phyloP scores from a whole-genome alignment of 2,113 vertebrate genomes.

The Phrynosoma platyrhinos region DNA sequence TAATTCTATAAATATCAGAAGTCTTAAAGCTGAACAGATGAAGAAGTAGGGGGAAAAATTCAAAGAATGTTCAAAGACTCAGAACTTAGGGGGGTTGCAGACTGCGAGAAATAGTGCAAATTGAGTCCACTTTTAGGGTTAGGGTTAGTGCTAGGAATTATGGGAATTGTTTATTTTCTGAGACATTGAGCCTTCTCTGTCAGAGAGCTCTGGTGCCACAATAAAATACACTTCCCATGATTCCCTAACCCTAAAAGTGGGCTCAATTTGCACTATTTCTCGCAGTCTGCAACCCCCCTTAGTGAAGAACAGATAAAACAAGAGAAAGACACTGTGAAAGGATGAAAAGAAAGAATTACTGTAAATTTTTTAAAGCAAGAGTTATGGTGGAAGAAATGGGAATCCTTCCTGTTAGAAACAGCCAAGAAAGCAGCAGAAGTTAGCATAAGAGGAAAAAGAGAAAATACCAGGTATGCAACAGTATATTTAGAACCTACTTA shows the following conservation, averaged over 20 bases:
- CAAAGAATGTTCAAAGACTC: no score
- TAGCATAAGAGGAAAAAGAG: neutral
- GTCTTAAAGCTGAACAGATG: neutral
- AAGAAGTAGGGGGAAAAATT: neutral
- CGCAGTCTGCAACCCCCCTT: no score
- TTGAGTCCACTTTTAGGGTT: no score
- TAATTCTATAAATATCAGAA: neutral
- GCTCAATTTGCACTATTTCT: no score
- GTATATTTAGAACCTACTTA: neutral
- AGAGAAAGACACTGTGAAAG: neutral
- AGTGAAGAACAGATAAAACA: neutral
- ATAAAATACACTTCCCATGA: no score
- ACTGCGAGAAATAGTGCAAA: no score
- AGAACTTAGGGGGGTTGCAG: no score
- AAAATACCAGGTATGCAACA: rapidly evolving
- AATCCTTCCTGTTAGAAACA: neutral
- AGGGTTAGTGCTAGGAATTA: no score
- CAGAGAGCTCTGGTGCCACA: no score
- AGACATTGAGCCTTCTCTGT: no score
- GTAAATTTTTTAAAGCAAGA: neutral
- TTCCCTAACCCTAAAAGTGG: no score
- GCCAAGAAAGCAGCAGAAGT: neutral
- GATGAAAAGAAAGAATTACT: neutral
- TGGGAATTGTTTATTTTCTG: no score
- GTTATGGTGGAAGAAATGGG: neutral